Percentiles rank a stretch among this genome's conserved stretches.
Evolutionary conservation across 1,140 invertebrate genomes (phyloP).

Genomic region (Pseudomyrmex dendroicus): DNA sequence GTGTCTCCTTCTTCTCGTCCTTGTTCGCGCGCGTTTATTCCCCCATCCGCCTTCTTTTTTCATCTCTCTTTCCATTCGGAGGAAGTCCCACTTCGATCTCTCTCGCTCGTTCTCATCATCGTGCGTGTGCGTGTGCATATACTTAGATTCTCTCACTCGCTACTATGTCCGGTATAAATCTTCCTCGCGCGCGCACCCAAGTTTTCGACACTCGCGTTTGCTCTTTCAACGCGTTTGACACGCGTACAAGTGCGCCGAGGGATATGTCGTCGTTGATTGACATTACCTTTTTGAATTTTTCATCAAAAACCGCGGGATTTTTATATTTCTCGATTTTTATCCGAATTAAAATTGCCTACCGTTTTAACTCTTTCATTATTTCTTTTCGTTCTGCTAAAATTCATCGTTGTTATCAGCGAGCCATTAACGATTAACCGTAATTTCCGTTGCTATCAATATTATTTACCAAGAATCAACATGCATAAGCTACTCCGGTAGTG

Average conservation of each 20-base stretch:
- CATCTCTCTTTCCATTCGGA: conserved; percentile 19
- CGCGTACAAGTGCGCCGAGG: conserved; percentile 13
- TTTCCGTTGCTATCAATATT: conserved; percentile 3
- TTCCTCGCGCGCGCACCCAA: conserved; percentile 62
- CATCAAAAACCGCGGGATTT: neutral
- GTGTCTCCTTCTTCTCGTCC: conserved; percentile 45
- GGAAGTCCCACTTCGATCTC: conserved; percentile 41
- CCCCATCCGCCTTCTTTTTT: conserved; percentile 11
- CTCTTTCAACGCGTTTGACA: conserved; percentile 30
- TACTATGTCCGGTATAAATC: conserved; percentile 65
- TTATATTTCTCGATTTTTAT: neutral
- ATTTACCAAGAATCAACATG: conserved; percentile 21
- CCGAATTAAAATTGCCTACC: neutral
- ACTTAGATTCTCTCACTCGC: conserved; percentile 64
- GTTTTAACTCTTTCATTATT: neutral
- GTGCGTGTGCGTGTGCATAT: conserved; percentile 46
- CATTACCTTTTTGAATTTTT: neutral
- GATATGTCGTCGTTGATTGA: conserved; percentile 11
- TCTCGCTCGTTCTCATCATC: conserved; percentile 34
- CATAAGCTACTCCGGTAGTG: neutral
- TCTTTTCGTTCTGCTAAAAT: too few relatives aligned
- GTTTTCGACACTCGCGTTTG: conserved; percentile 52
- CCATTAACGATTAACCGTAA: neutral
- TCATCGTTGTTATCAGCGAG: neutral
- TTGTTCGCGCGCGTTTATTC: conserved; percentile 37